phyloP scores from a whole-genome alignment of 1,140 invertebrate species.

The Epicauta chinensis region DNA sequence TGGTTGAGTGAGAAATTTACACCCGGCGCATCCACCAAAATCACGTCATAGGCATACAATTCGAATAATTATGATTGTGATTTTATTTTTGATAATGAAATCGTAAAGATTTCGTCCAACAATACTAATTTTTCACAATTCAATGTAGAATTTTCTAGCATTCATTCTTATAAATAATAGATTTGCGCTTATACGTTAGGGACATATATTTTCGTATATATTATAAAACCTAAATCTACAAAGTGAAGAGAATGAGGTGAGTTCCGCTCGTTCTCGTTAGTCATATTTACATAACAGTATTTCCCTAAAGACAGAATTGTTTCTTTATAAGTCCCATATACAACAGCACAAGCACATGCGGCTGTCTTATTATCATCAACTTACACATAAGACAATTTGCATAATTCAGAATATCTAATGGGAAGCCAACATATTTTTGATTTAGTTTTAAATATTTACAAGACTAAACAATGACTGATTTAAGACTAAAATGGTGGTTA shows the following conservation, averaged over 20 bases:
- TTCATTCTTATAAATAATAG: conserved; percentile 8
- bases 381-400: conserved; percentile 6
- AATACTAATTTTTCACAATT: no score
- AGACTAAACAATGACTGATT: no score
- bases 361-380: conserved; percentile 12
- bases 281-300: conserved; percentile 21
- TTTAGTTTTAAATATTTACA: no score
- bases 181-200: conserved; percentile 7
- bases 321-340: conserved; percentile 6
- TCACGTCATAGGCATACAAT: no score
- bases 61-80: no score
- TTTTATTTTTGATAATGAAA: no score
- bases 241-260: conserved; percentile 5
- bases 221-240: conserved; percentile 10
- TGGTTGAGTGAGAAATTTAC: no score
- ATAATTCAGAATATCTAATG: background rate
- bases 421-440: no score
- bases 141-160: no score
- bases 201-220: conserved; percentile 14
- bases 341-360: conserved; percentile 7
- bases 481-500: conserved; percentile 5
- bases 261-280: conserved; percentile 17
- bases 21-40: no score
- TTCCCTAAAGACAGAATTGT: conserved; percentile 17
- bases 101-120: no score